A percentile compares a stretch with the other conserved stretches of the same genome.
phyloP scores from a whole-genome alignment of 2,888 invertebrate genomes.

The Eudasyphora cyanicolor region DNA sequence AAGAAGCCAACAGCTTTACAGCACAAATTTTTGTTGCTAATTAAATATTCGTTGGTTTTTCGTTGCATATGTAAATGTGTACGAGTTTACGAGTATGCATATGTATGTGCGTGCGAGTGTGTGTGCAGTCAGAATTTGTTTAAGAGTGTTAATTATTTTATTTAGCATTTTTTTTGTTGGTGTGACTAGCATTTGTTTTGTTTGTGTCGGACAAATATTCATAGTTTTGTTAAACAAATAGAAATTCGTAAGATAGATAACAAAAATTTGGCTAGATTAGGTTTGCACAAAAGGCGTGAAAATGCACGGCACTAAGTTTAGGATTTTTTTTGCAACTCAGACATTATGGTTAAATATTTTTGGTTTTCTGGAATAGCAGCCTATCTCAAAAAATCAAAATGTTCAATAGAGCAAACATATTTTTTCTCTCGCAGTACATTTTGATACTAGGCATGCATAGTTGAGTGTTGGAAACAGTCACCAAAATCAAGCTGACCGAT shows the following conservation, averaged over 20 bases:
- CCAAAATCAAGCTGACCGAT: too few species aligned
- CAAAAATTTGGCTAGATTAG: slow-evolving; percentile 40
- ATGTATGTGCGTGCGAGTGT: background rate
- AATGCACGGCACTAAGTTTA: background rate
- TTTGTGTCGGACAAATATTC: slow-evolving; percentile 41
- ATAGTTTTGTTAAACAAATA: slow-evolving; percentile 20
- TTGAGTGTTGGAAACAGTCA: too few species aligned
- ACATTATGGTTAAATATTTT: too few species aligned
- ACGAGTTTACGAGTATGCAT: background rate
- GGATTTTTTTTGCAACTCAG: background rate
- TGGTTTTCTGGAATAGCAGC: too few species aligned
- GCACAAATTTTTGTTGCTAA: slow-evolving; percentile 39
- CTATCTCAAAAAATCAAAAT: too few species aligned
- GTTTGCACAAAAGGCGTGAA: slow-evolving; percentile 9
- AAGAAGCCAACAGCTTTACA: too few species aligned
- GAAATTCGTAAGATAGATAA: slow-evolving; percentile 35
- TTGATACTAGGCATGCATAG: too few species aligned
- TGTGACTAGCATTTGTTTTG: background rate
- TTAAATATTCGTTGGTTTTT: slow-evolving; percentile 49
- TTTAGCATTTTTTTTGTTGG: slow-evolving; percentile 5
- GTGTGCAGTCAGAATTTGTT: slow-evolving; percentile 42
- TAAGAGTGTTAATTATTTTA: slow-evolving; percentile 57
- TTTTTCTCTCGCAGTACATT: too few species aligned
- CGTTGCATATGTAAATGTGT: slow-evolving; percentile 1
- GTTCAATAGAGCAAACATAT: too few species aligned